These are phyloP conservation scores for Araneus ventricosus DNA, from an alignment of 1,140 invertebrate species.

Conservation along the genomic window DNA sequence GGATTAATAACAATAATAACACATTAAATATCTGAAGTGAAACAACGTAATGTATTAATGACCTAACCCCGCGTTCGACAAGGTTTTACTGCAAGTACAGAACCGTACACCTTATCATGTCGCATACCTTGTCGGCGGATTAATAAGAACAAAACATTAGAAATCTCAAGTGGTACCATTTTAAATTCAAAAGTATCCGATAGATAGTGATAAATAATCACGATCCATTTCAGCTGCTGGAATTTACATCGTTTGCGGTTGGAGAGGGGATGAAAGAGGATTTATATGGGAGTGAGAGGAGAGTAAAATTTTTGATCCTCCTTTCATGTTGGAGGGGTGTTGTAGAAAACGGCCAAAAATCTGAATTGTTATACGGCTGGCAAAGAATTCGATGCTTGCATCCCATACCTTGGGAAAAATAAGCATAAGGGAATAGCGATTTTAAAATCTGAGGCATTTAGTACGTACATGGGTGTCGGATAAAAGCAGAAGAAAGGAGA, in stretches of 20 bases:
- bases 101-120: too few relatives aligned
- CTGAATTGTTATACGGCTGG: neutral
- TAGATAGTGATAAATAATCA: neutral
- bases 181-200: neutral
- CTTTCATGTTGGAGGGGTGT: slow-evolving; percentile 6
- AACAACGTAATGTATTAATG: too few relatives aligned
- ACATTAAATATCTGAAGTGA: too few relatives aligned
- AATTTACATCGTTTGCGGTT: neutral
- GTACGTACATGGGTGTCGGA: slow-evolving; percentile 51
- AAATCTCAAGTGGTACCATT: too few relatives aligned
- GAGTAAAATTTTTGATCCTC: neutral
- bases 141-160: too few relatives aligned
- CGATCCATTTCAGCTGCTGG: neutral
- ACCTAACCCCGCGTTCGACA: too few relatives aligned
- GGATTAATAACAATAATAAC: too few relatives aligned
- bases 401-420: slow-evolving; percentile 25
- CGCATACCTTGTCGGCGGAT: too few relatives aligned
- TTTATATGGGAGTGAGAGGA: neutral
- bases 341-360: neutral
- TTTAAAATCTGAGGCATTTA: slow-evolving; percentile 46
- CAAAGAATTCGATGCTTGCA: neutral
- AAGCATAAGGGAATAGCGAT: slow-evolving; percentile 39
- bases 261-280: neutral
- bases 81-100: too few relatives aligned
- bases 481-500: slow-evolving; percentile 48